Percentiles rank a stretch among this genome's conserved stretches.
phyloP scores from a whole-genome alignment of 2,113 vertebrate species.

The Anser brachyrhynchus region DNA sequence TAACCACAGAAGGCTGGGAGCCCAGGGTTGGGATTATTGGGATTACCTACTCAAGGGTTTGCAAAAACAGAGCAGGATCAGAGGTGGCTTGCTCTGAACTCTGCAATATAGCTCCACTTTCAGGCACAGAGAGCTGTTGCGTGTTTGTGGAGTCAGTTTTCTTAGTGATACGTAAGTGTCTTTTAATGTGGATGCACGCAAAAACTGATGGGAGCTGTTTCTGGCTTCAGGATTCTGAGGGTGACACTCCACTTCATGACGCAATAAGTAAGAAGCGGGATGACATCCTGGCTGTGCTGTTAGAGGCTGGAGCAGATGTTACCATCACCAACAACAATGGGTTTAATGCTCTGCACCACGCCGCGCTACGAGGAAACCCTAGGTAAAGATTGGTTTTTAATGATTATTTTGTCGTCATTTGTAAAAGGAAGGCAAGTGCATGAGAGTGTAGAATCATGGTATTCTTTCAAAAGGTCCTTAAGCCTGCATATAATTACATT shows the following conservation, averaged over 20 bases:
- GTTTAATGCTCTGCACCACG: conserved; percentile 97
- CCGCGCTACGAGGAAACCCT: conserved; percentile 95
- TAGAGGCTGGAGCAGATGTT: conserved; percentile 96
- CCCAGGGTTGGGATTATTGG: not conserved
- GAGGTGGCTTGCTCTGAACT: not conserved
- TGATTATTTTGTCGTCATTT: not conserved
- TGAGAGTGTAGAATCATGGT: not conserved
- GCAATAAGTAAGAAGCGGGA: conserved; percentile 99
- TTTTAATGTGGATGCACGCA: not conserved
- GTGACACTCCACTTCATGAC: conserved; percentile 95
- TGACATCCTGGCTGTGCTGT: conserved; percentile 95
- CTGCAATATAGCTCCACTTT: not conserved
- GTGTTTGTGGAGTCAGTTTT: not conserved
- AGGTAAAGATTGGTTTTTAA: conserved; percentile 79
- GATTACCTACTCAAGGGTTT: not conserved
- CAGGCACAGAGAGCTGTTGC: not conserved
- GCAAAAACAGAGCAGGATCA: not conserved
- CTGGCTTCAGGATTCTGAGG: conserved; percentile 90
- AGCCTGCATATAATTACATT: not conserved
- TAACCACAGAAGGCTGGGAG: not conserved
- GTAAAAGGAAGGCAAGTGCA: not conserved
- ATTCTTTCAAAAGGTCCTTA: not conserved
- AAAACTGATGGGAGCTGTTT: not conserved
- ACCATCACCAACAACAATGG: conserved; percentile 99
- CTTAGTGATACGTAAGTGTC: not conserved